phyloP scores from a whole-genome alignment of 2,888 invertebrate genomes.

The Chrysina gloriosa region DNA sequence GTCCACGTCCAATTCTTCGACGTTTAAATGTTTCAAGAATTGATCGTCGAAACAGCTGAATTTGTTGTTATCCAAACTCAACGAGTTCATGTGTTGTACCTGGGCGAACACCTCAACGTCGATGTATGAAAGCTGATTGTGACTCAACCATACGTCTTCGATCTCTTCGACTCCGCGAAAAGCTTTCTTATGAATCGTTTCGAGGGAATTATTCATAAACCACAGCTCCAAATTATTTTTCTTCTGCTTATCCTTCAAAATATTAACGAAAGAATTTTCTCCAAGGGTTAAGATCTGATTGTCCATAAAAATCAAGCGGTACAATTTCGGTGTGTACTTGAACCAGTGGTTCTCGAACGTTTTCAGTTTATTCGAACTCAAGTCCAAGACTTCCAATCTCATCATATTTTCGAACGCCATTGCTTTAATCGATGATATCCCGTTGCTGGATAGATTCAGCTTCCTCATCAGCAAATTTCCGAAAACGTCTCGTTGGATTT shows the following conservation, averaged over 20 bases:
- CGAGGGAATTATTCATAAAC: conserved; percentile 55
- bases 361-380: conserved; percentile 55
- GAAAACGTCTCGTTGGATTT: conserved; percentile 54
- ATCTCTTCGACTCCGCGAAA: conserved; percentile 51
- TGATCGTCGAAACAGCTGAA: conserved; percentile 55
- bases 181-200: conserved; percentile 51
- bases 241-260: conserved; percentile 49
- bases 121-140: conserved; percentile 53
- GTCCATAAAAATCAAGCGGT: conserved; percentile 54
- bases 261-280: conserved; percentile 53
- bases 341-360: conserved; percentile 56
- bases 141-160: conserved; percentile 53
- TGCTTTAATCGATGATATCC: conserved; percentile 52
- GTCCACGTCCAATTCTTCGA: conserved; percentile 53
- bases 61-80: conserved; percentile 55
- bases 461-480: conserved; percentile 54
- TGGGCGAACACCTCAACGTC: conserved; percentile 53
- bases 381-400: conserved; percentile 54
- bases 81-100: conserved; percentile 49
- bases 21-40: conserved; percentile 47
- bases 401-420: conserved; percentile 57
- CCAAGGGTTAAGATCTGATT: conserved; percentile 54
- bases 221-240: conserved; percentile 52
- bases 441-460: conserved; percentile 56
- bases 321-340: conserved; percentile 54